Evolutionary conservation across 1,140 invertebrate species (phyloP).

Genomic region (Callitettix versicolor): DNA sequence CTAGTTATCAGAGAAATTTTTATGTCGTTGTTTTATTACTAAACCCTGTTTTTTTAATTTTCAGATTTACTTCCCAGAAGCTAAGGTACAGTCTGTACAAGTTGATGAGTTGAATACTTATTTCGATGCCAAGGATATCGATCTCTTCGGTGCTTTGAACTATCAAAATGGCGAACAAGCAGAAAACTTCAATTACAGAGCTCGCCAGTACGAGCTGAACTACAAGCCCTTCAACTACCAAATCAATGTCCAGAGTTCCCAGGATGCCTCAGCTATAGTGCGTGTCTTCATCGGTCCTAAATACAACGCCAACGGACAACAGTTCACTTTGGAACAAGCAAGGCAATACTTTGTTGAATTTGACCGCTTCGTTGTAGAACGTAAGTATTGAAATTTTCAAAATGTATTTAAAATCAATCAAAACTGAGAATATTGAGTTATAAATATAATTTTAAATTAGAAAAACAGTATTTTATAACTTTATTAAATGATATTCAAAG

Average conservation of each 20-base stretch:
- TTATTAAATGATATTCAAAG: too few species aligned
- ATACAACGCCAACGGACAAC: constrained; percentile 43
- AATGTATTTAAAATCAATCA: too few species aligned
- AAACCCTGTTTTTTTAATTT: constrained; percentile 41
- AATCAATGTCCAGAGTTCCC: constrained; percentile 44
- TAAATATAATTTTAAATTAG: too few species aligned
- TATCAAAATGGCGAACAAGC: constrained; percentile 38
- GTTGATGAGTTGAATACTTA: constrained; percentile 4
- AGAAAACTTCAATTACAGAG: neutral
- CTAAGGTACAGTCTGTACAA: constrained; percentile 33
- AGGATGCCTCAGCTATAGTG: constrained; percentile 40
- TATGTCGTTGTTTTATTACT: too few species aligned
- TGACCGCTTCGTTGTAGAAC: constrained; percentile 29
- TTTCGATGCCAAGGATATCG: constrained; percentile 33
- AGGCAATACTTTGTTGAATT: constrained; percentile 29
- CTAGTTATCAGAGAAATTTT: too few species aligned
- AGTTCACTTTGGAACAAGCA: constrained; percentile 24
- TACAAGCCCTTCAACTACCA: constrained; percentile 52
- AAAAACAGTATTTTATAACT: too few species aligned
- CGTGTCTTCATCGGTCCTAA: constrained; percentile 60
- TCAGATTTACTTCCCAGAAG: constrained; percentile 19
- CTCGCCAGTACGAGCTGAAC: constrained; percentile 47
- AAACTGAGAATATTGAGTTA: too few species aligned
- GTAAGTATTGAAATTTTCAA: too few species aligned
- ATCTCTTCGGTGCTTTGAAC: constrained; percentile 42